These are phyloP conservation scores for Scaptomyza parva DNA, from an alignment of 2,888 invertebrate genomes.

Conservation along the genomic window DNA sequence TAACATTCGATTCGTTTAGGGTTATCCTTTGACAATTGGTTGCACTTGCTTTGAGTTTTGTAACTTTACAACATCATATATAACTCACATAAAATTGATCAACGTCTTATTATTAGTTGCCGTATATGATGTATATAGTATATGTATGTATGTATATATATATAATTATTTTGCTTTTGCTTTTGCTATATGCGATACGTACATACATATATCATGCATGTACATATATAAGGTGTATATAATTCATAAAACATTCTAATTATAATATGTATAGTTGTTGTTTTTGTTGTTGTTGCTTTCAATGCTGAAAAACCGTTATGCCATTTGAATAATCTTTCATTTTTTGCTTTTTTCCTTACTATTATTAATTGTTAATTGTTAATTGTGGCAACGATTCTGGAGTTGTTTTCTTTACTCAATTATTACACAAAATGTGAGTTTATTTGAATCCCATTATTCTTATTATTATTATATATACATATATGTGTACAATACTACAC, in stretches of 20 bases:
- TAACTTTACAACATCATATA: slow-evolving; percentile 71
- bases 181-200: slow-evolving; percentile 30
- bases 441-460: no score
- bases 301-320: slow-evolving; percentile 30
- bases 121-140: neutral
- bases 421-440: slow-evolving; percentile 34
- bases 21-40: neutral
- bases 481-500: slow-evolving; percentile 1
- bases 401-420: slow-evolving; percentile 2
- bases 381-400: slow-evolving; percentile 6
- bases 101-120: slow-evolving; percentile 65
- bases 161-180: neutral
- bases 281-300: slow-evolving; percentile 26
- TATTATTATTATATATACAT: no score
- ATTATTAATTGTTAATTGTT: neutral
- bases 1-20: slow-evolving; percentile 49
- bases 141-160: neutral
- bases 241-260: slow-evolving; percentile 76
- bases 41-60: slow-evolving; percentile 18
- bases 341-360: neutral
- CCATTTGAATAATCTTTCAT: slow-evolving; percentile 6
- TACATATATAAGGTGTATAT: slow-evolving; percentile 72
- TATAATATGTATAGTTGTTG: slow-evolving; percentile 59
- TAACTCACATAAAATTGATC: slow-evolving; percentile 75
- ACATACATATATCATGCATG: slow-evolving; percentile 23